A percentile compares a stretch with the other conserved stretches of the same genome.
Conservation (phyloP, 2,113 vertebrate genomes). For the Anthoscopus minutus region DNA sequence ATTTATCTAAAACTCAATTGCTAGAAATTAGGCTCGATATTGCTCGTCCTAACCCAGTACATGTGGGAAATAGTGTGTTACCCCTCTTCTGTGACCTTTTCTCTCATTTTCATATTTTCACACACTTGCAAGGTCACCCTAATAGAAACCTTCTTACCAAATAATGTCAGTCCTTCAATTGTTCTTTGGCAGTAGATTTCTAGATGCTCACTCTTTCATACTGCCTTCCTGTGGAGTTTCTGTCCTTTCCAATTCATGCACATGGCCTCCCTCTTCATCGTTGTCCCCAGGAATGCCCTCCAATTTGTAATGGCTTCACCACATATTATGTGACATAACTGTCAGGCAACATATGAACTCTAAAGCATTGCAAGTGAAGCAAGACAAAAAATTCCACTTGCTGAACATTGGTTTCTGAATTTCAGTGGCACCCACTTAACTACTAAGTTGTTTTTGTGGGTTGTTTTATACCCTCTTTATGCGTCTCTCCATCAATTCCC, state of each 20-base stretch:
- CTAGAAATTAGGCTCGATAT: neutral
- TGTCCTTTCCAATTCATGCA: neutral
- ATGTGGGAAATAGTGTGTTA: neutral
- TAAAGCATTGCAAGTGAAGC: neutral
- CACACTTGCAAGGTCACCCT: neutral
- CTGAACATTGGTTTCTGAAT: neutral
- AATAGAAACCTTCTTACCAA: neutral
- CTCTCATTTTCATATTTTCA: neutral
- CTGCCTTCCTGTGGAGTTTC: neutral
- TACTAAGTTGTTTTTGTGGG: neutral
- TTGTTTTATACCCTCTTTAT: neutral
- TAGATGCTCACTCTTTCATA: neutral
- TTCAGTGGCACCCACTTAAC: neutral
- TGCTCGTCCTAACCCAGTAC: neutral
- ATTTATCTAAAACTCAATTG: neutral
- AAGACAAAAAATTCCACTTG: neutral
- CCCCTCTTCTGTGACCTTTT: neutral
- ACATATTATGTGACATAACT: neutral
- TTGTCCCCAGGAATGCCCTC: neutral
- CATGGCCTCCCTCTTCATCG: neutral
- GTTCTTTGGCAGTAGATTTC: neutral
- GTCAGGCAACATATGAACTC: neutral
- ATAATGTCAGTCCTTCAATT: neutral
- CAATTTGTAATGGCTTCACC: neutral
- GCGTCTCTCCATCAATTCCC: neutral